Base-by-base conservation (phyloP, 2,888 invertebrate genomes). In the Odontothrips loti region DNA sequence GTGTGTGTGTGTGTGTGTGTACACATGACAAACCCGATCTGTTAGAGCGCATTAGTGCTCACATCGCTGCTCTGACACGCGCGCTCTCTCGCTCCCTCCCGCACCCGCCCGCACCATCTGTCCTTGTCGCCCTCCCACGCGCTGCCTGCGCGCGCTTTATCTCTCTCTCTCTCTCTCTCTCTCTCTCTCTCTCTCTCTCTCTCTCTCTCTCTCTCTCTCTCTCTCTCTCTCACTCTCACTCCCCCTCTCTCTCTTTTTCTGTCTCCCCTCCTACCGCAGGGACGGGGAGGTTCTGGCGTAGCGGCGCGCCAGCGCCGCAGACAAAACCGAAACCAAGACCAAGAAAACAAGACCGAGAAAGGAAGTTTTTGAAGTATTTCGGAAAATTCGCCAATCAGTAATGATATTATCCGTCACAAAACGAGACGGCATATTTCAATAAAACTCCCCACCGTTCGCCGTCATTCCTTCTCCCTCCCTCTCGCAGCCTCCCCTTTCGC, bases 11-110 rank as follows among this genome's bases (percentile, higher is more conserved):
- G 51, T 20, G 58, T 58, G 27, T 68, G 68, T 23, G 68, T 27
- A 75, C 68, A 75, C 68, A 75, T 75, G 68, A 75, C 68, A 75
- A 75, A 75, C 68, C 68, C 68, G 68, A 75, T 75, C 68, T 75
- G 68, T 75, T 75, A 75, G 68, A 75, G 68, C 68, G 68, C 68
- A 75, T 75, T 75, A 75, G 68, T 75, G 68, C 68, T 75, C 68
- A 75, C 68, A 75, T 75, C 68, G 27, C 68, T 75, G 68, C 23
- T 27, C 27, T 27, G 23, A 12, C 23, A 4, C 68, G 9, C 68
- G 11, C 68, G 4, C 68, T 68, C 23, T n/a, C 68, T n/a, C 23
- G n/a, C 68, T 23, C 68, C 2, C 63, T 63, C 63, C n/a, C 12
- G 15, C 63, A 20, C 63, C n/a, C 63, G 3, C 63, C n/a, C 63